Evolutionary conservation across 2,888 invertebrate species (phyloP).

Genomic region (Stenolophus ochropezus): DNA sequence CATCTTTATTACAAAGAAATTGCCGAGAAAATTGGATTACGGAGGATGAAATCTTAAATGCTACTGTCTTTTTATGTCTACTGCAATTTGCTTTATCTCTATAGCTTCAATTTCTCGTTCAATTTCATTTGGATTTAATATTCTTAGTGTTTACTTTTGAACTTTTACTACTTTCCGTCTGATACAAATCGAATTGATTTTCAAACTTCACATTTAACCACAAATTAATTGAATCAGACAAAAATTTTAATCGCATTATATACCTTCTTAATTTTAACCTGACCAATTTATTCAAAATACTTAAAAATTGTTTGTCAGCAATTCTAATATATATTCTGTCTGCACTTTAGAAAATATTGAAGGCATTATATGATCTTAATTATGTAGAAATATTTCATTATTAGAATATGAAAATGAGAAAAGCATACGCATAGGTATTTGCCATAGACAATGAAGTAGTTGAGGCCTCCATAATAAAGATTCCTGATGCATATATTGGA

Average conservation of each 20-base stretch:
- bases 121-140: constrained; percentile 24
- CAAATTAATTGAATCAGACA: neutral
- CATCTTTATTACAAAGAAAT: constrained; percentile 29
- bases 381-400: neutral
- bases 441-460: neutral
- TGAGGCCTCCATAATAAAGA: neutral
- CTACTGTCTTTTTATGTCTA: constrained; percentile 27
- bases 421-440: neutral
- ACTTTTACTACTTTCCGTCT: neutral
- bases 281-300: neutral
- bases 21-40: constrained; percentile 12
- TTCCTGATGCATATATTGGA: neutral
- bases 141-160: neutral
- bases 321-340: neutral
- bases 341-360: too few species aligned
- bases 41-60: constrained; percentile 16
- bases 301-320: neutral
- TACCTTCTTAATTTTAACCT: too few species aligned
- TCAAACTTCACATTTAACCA: neutral
- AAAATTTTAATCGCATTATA: too few species aligned
- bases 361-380: too few species aligned
- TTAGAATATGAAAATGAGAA: neutral
- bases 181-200: constrained; percentile 2
- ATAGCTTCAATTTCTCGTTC: constrained; percentile 14
- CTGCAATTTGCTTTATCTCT: constrained; percentile 17